Evolutionary conservation across 2,888 invertebrate species (phyloP).

Genomic region (Drymonia ruficornis): DNA sequence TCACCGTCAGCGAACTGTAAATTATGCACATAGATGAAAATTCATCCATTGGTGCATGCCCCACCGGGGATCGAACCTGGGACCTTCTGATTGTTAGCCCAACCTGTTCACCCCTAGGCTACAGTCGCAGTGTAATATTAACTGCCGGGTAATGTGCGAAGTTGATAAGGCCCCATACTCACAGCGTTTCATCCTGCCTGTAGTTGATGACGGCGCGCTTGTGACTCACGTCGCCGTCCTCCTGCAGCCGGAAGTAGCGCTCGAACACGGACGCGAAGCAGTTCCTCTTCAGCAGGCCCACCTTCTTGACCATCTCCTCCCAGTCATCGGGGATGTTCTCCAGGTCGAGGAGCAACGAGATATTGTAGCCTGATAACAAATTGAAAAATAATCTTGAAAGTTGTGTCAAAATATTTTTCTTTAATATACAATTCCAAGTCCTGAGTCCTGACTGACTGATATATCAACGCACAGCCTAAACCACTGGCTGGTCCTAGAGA

Average conservation of each 20-base stretch:
- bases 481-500: too few relatives aligned
- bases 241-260: constrained; percentile 99
- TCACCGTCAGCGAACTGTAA: too few relatives aligned
- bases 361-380: constrained; percentile 91
- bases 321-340: constrained; percentile 96
- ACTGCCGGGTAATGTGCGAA: background rate
- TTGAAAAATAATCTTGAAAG: background rate
- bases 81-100: too few relatives aligned
- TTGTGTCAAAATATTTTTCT: too few relatives aligned
- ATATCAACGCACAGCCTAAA: too few relatives aligned
- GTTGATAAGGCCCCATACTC: constrained; percentile 59
- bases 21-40: too few relatives aligned
- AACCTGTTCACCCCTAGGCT: too few relatives aligned
- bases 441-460: too few relatives aligned
- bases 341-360: constrained; percentile 96
- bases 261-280: constrained; percentile 99
- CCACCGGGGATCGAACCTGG: too few relatives aligned
- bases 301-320: constrained; percentile 95
- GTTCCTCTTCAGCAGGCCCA: constrained; percentile 97
- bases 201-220: constrained; percentile 99
- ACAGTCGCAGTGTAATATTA: too few relatives aligned
- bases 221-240: constrained; percentile 94
- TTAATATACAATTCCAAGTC: too few relatives aligned
- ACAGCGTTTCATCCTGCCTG: constrained; percentile 99
- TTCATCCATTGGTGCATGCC: too few relatives aligned